Evolutionary conservation across 2,888 invertebrate genomes (phyloP), one percentile per base, ranked within the genome.

Genomic region (Hydraecia micacea): DNA sequence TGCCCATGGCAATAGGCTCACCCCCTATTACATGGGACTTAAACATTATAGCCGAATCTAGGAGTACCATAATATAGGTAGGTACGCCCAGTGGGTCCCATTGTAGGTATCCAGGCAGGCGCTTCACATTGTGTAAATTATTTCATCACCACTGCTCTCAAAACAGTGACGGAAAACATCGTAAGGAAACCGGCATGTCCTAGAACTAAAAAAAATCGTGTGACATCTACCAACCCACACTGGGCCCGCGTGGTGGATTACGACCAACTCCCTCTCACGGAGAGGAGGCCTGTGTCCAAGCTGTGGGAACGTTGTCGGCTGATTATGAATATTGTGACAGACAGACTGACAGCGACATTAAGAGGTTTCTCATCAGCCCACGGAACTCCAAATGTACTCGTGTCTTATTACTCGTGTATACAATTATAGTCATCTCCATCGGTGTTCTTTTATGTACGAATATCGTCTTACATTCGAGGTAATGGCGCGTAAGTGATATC

Each of bases 401-500:
- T 75, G 74, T 85, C 81, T 81, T 88, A 88, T 89, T 89, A 86
- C 87, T 80, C 80, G 77, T 75, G 76, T 87, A 80, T 80, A 88
- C 84, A 89, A 88, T 89, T 88, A 89, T 85, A 84, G 85, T 79
- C 87, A 83, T 87, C 81, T 84, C 75, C 86, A 80, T 81, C 77
- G 78, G 67, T 73, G 81, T 85, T 87, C 86, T 84, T 89, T 89
- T 88, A 86, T 86, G 80, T 88, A 87, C 86, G 84, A 87, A 89
- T 91, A 92, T 92, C 89, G 79, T 88, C 87, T 91, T 91, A 90
- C 92, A 86, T 87, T 84, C 60, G 84, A 88, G 87, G 89, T 91
- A 92, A 92, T 92, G 92, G 89, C 79, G 90, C 86, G 91, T 90
- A 85, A 91, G 86, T 91, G 90, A 91, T 92, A 92, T 86, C 86